Percentiles rank a stretch among this genome's conserved stretches.
These are phyloP conservation scores for Brachyrhaphis roseni DNA, from an alignment of 2,797 vertebrate genomes.

Conservation along the genomic window DNA sequence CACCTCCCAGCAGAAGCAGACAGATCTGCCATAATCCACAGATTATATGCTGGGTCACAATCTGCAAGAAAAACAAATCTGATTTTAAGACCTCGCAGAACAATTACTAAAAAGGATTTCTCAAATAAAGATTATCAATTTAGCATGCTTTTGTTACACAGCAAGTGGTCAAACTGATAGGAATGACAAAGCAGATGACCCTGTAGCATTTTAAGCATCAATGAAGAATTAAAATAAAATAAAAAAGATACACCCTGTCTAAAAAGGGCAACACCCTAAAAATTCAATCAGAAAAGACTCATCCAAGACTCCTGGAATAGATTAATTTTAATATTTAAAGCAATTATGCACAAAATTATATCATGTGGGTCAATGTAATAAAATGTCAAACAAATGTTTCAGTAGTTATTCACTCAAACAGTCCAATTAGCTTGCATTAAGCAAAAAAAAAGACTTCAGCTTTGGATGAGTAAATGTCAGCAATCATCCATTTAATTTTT, in stretches of 20 bases:
- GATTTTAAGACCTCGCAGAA: neutral
- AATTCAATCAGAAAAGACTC: neutral
- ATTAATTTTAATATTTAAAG: neutral
- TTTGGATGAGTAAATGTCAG: neutral
- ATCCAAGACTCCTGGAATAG: neutral
- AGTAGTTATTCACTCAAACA: neutral
- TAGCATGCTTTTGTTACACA: neutral
- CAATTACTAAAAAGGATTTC: conserved; percentile 26
- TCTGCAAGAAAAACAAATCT: neutral
- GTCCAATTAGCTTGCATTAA: neutral
- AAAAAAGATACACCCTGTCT: neutral
- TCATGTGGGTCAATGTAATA: neutral
- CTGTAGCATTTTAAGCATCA: neutral
- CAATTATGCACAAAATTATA: neutral
- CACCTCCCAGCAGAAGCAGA: conserved; percentile 17
- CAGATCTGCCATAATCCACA: conserved; percentile 13
- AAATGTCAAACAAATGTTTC: neutral
- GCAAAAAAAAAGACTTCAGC: neutral
- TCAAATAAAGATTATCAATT: neutral
- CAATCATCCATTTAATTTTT: neutral
- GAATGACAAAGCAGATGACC: neutral
- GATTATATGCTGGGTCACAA: conserved; percentile 9
- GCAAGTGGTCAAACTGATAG: neutral
- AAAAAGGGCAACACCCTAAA: neutral
- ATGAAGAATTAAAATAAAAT: neutral